Percentiles rank a stretch among this genome's conserved stretches.
These are phyloP conservation scores for Trichoplusia ni DNA, from an alignment of 1,140 invertebrate genomes.

Conservation along the genomic window DNA sequence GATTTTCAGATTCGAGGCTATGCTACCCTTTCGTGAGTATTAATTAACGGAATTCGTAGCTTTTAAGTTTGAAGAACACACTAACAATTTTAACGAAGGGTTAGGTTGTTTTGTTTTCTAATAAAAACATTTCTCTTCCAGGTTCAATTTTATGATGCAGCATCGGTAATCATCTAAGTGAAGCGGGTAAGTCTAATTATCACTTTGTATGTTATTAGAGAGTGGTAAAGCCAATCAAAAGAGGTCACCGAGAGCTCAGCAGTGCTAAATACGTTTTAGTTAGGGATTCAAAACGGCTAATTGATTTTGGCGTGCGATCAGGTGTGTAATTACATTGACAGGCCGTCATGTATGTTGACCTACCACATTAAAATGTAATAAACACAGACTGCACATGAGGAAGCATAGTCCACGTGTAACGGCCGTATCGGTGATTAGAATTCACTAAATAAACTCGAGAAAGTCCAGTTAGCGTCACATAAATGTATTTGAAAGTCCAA, in stretches of 20 bases:
- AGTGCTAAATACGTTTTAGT: no score
- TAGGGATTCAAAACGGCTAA: no score
- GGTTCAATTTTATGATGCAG: slow-evolving; percentile 35
- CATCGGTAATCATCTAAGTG: slow-evolving; percentile 24
- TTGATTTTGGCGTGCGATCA: background rate
- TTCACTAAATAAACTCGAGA: slow-evolving; percentile 15
- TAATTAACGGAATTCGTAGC: no score
- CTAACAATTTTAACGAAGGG: no score
- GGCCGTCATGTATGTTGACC: background rate
- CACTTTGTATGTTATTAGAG: no score
- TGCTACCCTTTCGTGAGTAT: no score
- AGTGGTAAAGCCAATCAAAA: no score
- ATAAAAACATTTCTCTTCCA: slow-evolving; percentile 25
- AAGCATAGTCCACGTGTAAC: slow-evolving; percentile 12
- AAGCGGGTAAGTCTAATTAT: slow-evolving; percentile 39
- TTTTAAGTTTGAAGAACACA: background rate
- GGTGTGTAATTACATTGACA: background rate
- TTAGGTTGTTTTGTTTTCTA: background rate
- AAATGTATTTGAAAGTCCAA: slow-evolving; percentile 22
- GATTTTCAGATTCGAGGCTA: no score
- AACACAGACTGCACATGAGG: background rate
- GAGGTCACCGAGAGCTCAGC: no score
- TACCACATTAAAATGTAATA: slow-evolving; percentile 5
- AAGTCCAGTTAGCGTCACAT: slow-evolving; percentile 21
- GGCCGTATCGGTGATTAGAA: slow-evolving; percentile 7